phyloP scores from a whole-genome alignment of 2,113 vertebrate species.

The Tonatia bakeri region DNA sequence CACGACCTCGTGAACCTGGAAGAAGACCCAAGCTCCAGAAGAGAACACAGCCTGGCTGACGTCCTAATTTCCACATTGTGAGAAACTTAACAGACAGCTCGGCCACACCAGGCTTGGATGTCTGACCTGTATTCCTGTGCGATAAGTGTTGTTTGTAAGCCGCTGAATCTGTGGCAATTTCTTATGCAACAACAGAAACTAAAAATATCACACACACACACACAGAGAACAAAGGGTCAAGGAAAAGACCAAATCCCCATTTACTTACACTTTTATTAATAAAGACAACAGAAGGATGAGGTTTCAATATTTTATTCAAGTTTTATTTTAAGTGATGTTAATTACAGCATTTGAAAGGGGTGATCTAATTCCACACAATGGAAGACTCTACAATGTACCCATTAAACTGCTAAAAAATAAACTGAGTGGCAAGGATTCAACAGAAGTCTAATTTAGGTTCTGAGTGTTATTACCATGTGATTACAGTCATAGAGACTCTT shows the following conservation, averaged over 20 bases:
- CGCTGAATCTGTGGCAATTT: not conserved
- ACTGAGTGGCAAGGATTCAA: slow-evolving; percentile 71
- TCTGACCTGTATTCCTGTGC: not conserved
- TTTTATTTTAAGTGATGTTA: slow-evolving; percentile 84
- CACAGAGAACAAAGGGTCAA: not conserved
- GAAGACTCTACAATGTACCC: slow-evolving; percentile 85
- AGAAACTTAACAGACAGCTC: not conserved
- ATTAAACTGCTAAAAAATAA: slow-evolving; percentile 83
- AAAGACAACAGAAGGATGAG: slow-evolving; percentile 59
- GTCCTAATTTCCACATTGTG: not conserved
- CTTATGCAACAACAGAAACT: not conserved
- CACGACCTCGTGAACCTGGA: not conserved
- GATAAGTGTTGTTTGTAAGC: not conserved
- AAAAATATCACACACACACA: not conserved
- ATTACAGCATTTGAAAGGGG: slow-evolving; percentile 82
- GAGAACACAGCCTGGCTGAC: not conserved
- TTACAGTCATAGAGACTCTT: slow-evolving; percentile 72
- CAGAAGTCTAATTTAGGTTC: slow-evolving; percentile 72
- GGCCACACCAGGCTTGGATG: not conserved
- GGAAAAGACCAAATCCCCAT: not conserved
- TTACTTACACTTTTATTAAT: slow-evolving; percentile 27
- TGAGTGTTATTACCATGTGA: slow-evolving; percentile 73
- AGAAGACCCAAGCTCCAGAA: not conserved
- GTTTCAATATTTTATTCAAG: slow-evolving; percentile 85
- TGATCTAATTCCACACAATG: slow-evolving; percentile 85